Base-by-base conservation (phyloP, 2,888 invertebrate genomes). In the Drosophila siamana region DNA sequence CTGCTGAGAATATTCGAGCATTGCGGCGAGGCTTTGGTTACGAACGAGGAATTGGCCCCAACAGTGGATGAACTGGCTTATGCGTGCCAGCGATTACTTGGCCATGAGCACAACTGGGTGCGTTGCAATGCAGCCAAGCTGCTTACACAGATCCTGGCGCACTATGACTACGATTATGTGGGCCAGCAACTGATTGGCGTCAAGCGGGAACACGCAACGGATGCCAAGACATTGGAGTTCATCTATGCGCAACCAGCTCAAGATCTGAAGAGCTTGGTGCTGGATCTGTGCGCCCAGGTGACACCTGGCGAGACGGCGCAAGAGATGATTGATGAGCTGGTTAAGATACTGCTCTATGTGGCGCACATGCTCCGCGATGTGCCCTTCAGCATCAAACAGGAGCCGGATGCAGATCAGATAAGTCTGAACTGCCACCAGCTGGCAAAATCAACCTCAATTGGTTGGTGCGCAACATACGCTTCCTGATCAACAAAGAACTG, bases 81-180 rank as follows among this genome's bases (percentile, higher is more conserved):
- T 89, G 94, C 95, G 86, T 94, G 95, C 80, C 96, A 97, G 91
- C 93, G 93, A 15, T 93, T 97, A 43, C 90, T 98, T 13, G 95
- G 94, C 0, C 95, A 98, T 91, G 96, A 97, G 11, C 98, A 98
- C 90, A 94, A 95, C 30, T 98, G 98, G 98, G 97, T 98, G 0
- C 94, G 98, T 57, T 92, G 97, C 46, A 94, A 94, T 63, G 94
- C 97, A 0, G 94, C 95, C 0, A 96, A 97, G 90, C 93, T 97
- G 69, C 92, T 98, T 43, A 96, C 96, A 0, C 93, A 94, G 47
- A 93, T 98, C 51, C 92, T 98, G 57, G 93, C 94, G 0, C 92
- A 93, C 0, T 93, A 95, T 47, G 94, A 96, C 85, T 92, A 94
- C 7, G 93, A 94, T 0, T 93, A 94, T 65, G 92, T 97, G 46